Conservation (phyloP, 2,888 invertebrate genomes). For the Mystacides longicornis region DNA sequence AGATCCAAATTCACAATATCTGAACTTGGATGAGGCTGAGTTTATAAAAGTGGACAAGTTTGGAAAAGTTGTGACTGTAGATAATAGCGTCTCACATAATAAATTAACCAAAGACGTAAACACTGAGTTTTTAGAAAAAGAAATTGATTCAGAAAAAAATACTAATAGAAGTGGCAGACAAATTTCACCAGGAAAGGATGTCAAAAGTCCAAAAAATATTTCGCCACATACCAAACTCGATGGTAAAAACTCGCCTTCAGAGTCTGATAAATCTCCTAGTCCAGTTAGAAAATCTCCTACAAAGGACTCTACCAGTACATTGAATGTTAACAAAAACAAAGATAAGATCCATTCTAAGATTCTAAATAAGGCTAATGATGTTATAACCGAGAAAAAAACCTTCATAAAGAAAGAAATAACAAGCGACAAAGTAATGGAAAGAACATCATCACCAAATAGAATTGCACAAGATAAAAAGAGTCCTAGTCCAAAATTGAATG, state of each 20-base stretch:
- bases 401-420: neutral
- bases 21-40: constrained; percentile 24
- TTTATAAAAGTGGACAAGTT: constrained; percentile 19
- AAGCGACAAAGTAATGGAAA: neutral
- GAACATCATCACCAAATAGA: neutral
- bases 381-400: neutral
- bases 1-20: constrained; percentile 17
- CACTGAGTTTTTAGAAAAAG: constrained; percentile 16
- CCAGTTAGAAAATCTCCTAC: neutral
- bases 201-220: constrained; percentile 8
- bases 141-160: constrained; percentile 12
- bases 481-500: neutral
- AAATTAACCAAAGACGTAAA: constrained; percentile 8
- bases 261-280: neutral
- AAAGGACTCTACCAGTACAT: neutral
- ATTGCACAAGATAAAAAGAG: neutral
- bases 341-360: neutral
- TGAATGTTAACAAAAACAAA: neutral
- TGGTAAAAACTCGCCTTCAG: constrained; percentile 5
- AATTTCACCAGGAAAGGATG: constrained; percentile 8
- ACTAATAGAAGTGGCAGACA: constrained; percentile 3
- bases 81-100: constrained; percentile 5
- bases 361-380: neutral
- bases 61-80: constrained; percentile 13
- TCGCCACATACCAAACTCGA: too few species aligned